phyloP scores from a whole-genome alignment of 2,797 vertebrate species.

The Crenichthys baileyi region DNA sequence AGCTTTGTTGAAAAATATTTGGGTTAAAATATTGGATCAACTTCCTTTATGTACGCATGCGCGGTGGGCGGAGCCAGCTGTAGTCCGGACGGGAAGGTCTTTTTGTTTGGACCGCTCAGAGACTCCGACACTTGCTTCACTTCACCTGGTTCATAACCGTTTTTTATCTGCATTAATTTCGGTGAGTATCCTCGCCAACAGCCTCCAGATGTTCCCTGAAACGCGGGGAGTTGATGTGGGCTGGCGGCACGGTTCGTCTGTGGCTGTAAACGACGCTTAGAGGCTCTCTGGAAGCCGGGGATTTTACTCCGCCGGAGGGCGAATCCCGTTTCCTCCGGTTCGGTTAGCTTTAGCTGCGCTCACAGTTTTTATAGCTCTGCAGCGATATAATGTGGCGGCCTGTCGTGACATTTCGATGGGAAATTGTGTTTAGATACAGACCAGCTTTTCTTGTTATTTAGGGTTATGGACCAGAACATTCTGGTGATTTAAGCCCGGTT shows the following conservation, averaged over 20 bases:
- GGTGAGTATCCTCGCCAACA: constrained; percentile 63
- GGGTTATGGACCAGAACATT: accelerated
- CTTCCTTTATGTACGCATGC: constrained; percentile 57
- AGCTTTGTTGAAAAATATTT: background rate
- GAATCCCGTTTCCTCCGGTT: constrained; percentile 14
- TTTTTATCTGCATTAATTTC: constrained; percentile 87
- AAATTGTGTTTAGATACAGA: accelerated
- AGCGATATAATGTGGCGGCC: accelerated
- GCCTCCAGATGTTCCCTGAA: accelerated
- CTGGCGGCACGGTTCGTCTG: accelerated
- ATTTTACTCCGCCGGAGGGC: constrained; percentile 30
- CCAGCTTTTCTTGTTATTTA: accelerated
- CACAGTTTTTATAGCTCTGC: accelerated
- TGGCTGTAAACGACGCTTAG: accelerated
- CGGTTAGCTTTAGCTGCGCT: constrained; percentile 2
- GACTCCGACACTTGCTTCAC: constrained; percentile 54
- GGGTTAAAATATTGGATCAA: too few species aligned
- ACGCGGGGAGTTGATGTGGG: accelerated
- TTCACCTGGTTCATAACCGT: constrained; percentile 75
- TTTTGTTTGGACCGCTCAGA: constrained; percentile 74
- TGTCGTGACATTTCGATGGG: background rate
- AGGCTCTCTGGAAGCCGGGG: background rate
- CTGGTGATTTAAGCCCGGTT: background rate
- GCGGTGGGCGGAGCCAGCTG: constrained; percentile 51
- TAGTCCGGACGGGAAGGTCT: constrained; percentile 65